phyloP scores from a whole-genome alignment of 2,113 vertebrate genomes.

The Promerops cafer region DNA sequence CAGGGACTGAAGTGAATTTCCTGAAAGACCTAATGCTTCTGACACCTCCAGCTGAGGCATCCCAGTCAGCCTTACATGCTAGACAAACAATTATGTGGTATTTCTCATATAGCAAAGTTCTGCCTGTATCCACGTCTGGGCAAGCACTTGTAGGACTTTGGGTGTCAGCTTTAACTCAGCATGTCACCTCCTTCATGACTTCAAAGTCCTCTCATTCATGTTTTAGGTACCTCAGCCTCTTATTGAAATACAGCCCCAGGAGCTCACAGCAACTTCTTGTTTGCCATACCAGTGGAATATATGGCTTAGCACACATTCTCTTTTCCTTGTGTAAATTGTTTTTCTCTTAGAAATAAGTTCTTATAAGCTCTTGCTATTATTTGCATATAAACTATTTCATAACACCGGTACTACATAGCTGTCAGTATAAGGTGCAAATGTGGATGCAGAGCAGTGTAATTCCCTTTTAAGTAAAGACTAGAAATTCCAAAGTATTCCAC shows the following conservation, averaged over 20 bases:
- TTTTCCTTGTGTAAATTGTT: not conserved
- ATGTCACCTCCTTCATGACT: too few relatives aligned
- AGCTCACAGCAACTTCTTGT: not conserved
- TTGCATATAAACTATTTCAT: not conserved
- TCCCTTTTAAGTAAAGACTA: not conserved
- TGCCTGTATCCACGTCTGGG: not conserved
- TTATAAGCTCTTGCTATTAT: not conserved
- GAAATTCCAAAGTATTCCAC: not conserved
- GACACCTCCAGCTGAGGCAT: not conserved
- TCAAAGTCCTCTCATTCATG: not conserved
- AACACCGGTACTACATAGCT: accelerated
- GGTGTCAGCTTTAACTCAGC: too few relatives aligned
- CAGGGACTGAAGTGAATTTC: not conserved
- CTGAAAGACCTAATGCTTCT: not conserved
- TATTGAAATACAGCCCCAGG: not conserved
- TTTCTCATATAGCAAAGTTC: not conserved
- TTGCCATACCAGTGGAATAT: not conserved
- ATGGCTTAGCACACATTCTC: not conserved
- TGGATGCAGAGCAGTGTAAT: not conserved
- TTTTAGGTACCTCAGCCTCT: not conserved
- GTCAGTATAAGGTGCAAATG: not conserved
- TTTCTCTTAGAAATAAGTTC: not conserved
- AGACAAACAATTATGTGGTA: not conserved
- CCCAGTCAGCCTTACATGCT: not conserved
- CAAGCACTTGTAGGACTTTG: not conserved